phyloP scores from a whole-genome alignment of 2,113 vertebrate species.

The Chauna torquata region DNA sequence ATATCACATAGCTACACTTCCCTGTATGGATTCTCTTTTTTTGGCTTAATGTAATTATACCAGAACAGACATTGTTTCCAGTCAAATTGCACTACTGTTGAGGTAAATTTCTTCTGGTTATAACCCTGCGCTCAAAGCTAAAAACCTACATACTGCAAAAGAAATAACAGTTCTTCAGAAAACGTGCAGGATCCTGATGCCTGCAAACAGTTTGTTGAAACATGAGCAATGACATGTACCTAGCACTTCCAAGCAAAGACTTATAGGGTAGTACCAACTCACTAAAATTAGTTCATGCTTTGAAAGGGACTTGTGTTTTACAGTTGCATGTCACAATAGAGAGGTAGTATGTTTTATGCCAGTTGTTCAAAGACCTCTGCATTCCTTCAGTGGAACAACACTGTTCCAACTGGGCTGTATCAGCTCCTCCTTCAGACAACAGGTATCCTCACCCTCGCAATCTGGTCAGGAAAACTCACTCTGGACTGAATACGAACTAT shows the following conservation, averaged over 20 bases:
- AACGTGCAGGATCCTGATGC: neutral
- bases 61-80: neutral
- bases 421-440: neutral
- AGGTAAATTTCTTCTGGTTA: neutral
- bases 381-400: neutral
- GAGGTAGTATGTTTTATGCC: neutral
- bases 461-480: neutral
- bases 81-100: neutral
- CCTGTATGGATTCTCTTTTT: neutral
- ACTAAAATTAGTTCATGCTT: neutral
- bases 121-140: neutral
- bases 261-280: neutral
- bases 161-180: neutral
- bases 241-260: neutral
- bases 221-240: neutral
- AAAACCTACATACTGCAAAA: neutral
- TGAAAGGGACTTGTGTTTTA: neutral
- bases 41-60: neutral
- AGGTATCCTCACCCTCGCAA: neutral
- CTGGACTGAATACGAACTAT: neutral
- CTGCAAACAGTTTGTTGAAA: neutral
- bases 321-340: neutral
- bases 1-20: constrained; percentile 3
- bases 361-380: neutral
- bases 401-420: neutral